These are phyloP conservation scores for Phaonia tiefii DNA, from an alignment of 2,888 invertebrate species.

Conservation along the genomic window DNA sequence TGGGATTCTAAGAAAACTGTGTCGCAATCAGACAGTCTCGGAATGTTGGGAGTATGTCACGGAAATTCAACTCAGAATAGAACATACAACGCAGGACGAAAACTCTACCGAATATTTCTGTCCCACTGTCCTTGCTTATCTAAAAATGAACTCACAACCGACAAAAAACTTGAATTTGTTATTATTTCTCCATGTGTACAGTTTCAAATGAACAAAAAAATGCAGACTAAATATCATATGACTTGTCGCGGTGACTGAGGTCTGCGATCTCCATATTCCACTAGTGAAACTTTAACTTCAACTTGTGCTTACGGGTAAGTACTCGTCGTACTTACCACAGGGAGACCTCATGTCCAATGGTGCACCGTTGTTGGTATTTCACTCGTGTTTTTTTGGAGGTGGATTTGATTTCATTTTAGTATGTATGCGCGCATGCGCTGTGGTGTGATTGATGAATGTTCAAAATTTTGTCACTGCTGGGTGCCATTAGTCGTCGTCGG, in stretches of 20 bases:
- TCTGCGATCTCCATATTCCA: constrained; percentile 10
- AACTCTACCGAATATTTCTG: too few species aligned
- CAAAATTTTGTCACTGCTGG: constrained; percentile 75
- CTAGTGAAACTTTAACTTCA: constrained; percentile 16
- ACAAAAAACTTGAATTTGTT: constrained; percentile 7
- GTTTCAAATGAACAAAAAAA: neutral
- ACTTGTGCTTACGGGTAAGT: constrained; percentile 14
- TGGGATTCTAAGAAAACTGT: too few species aligned
- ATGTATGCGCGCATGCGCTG: constrained; percentile 58
- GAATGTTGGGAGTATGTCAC: too few species aligned
- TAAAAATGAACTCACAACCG: constrained; percentile 32
- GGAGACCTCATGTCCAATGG: constrained; percentile 11
- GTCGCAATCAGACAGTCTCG: too few species aligned
- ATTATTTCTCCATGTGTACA: constrained; percentile 30
- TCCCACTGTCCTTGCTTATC: constrained; percentile 10
- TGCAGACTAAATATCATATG: constrained; percentile 42
- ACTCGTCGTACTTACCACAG: constrained; percentile 2
- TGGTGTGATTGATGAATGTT: constrained; percentile 77
- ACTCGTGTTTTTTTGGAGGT: too few species aligned
- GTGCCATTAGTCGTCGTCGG: constrained; percentile 66
- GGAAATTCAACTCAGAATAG: too few species aligned
- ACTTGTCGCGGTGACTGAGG: constrained; percentile 38
- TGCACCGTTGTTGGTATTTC: neutral
- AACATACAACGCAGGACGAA: too few species aligned
- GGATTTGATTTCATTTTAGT: constrained; percentile 19